Conservation (phyloP, 2,797 vertebrate genomes). For the Euphonia xanthogaster region DNA sequence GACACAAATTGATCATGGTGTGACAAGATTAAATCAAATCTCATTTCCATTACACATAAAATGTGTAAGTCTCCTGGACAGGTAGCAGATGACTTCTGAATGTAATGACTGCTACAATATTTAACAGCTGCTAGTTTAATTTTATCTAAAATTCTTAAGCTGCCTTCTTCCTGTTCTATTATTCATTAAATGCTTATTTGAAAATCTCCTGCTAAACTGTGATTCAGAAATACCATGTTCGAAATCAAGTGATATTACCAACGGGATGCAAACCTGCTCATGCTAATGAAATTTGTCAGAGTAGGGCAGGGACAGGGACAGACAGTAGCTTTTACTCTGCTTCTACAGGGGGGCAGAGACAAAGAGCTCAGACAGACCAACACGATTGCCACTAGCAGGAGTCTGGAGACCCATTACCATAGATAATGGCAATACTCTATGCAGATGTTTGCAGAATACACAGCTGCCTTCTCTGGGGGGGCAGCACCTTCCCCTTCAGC, state of each 20-base stretch:
- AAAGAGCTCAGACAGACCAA: background rate
- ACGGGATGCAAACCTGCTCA: background rate
- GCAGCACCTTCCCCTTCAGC: conserved; percentile 60
- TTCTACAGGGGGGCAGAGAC: background rate
- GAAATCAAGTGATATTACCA: background rate
- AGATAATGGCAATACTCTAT: background rate
- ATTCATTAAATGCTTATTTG: conserved; percentile 6
- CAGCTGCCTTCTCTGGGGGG: conserved; percentile 25
- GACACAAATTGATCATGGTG: background rate
- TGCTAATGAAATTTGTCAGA: background rate
- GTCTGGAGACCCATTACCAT: background rate
- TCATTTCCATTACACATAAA: conserved; percentile 12
- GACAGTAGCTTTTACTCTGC: background rate
- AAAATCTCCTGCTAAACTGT: background rate
- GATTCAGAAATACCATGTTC: background rate
- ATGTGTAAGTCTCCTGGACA: background rate
- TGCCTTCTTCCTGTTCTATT: background rate
- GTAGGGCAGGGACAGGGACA: background rate
- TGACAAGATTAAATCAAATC: conserved; percentile 5
- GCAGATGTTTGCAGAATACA: background rate
- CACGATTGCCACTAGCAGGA: background rate
- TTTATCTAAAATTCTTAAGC: background rate
- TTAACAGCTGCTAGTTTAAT: conserved; percentile 22
- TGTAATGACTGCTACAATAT: conserved; percentile 6
- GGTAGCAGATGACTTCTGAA: background rate